Conservation (phyloP, 2,113 vertebrate species). For the Melospiza georgiana region DNA sequence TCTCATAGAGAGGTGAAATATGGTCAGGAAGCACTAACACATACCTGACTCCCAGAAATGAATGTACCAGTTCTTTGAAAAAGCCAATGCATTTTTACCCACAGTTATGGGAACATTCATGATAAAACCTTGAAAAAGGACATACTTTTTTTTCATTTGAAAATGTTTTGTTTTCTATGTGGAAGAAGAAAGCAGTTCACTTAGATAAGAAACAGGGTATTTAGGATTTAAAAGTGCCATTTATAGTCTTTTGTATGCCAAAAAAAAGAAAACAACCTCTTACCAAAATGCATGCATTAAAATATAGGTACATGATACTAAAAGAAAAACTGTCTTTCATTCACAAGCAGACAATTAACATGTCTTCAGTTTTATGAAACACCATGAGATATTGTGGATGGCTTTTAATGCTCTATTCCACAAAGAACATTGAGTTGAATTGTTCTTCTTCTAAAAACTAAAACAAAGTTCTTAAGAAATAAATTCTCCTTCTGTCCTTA, state of each 20-base stretch:
- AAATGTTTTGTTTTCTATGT: neutral
- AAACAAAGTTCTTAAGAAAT: neutral
- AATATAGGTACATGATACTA: neutral
- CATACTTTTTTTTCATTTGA: neutral
- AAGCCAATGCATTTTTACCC: neutral
- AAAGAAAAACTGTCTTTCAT: neutral
- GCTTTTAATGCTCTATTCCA: neutral
- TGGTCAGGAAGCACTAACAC: neutral
- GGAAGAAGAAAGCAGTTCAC: neutral
- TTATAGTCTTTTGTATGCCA: neutral
- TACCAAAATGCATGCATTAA: neutral
- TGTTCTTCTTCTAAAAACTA: neutral
- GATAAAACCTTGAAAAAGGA: neutral
- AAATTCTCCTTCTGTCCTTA: neutral
- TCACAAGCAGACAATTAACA: neutral
- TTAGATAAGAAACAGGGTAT: neutral
- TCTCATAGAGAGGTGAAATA: neutral
- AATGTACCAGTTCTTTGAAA: neutral
- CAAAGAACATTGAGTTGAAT: neutral
- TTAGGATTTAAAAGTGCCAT: neutral
- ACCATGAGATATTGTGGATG: neutral
- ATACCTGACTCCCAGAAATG: neutral
- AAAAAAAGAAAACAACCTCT: neutral
- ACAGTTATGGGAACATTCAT: neutral
- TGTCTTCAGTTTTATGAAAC: neutral